A percentile compares a stretch with the other conserved stretches of the same genome.
Evolutionary conservation across 2,888 invertebrate genomes (phyloP).

Genomic region (Polyploca ridens): DNA sequence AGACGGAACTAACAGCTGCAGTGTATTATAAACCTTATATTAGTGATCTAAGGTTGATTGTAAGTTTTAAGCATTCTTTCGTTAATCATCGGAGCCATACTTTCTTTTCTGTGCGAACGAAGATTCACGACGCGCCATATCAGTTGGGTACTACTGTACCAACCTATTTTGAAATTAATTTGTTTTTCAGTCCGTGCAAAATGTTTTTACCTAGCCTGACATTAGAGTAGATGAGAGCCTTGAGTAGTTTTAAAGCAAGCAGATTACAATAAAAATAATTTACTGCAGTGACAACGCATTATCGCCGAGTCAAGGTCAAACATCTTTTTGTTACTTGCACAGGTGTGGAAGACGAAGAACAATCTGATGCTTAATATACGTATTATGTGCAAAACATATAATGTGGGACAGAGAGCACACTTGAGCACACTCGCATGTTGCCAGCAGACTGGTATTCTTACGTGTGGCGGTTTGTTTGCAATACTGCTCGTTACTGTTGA

Average conservation of each 20-base stretch:
- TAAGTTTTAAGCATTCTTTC: too few relatives aligned
- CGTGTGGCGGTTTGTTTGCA: conserved; percentile 7
- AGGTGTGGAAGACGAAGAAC: conserved; percentile 39
- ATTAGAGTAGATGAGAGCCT: neutral
- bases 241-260: conserved; percentile 5
- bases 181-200: too few relatives aligned
- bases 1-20: too few relatives aligned
- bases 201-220: too few relatives aligned
- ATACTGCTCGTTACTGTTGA: neutral
- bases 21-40: too few relatives aligned
- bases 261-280: neutral
- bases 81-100: too few relatives aligned
- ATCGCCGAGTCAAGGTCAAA: conserved; percentile 49
- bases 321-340: conserved; percentile 50
- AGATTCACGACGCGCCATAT: too few relatives aligned
- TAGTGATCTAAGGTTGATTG: too few relatives aligned
- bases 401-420: conserved; percentile 16
- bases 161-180: too few relatives aligned
- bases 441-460: conserved; percentile 24
- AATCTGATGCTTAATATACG: conserved; percentile 5
- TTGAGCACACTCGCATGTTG: conserved; percentile 28
- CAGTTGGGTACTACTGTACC: too few relatives aligned
- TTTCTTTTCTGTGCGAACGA: too few relatives aligned
- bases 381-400: conserved; percentile 29
- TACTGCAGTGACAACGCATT: conserved; percentile 23